A percentile compares a stretch with the other conserved stretches of the same genome.
phyloP scores from a whole-genome alignment of 2,888 invertebrate species.

The Stictocephala bisonia region DNA sequence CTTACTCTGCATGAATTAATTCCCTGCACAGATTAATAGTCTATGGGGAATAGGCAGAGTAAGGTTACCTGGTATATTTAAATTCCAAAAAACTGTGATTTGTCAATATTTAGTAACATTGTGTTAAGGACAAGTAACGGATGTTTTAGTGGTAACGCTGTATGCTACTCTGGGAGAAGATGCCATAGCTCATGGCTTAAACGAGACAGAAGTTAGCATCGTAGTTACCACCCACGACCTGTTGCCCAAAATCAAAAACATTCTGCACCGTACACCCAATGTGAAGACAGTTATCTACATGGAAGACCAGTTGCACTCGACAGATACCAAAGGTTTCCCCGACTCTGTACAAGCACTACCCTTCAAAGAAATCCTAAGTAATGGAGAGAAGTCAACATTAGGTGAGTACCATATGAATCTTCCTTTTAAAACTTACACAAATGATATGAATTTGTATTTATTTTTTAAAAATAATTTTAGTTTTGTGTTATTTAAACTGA shows the following conservation, averaged over 20 bases:
- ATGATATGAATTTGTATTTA: too few relatives aligned
- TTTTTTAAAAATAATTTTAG: too few relatives aligned
- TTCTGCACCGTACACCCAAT: slow-evolving; percentile 76
- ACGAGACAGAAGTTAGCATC: slow-evolving; percentile 94
- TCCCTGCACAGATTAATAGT: too few relatives aligned
- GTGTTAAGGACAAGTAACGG: too few relatives aligned
- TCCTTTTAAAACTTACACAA: too few relatives aligned
- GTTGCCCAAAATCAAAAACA: slow-evolving; percentile 87
- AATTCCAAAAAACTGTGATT: background rate
- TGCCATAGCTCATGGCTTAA: slow-evolving; percentile 95
- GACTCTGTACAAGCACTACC: slow-evolving; percentile 77
- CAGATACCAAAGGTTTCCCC: slow-evolving; percentile 78
- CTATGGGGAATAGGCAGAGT: too few relatives aligned
- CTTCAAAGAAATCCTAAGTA: slow-evolving; percentile 77
- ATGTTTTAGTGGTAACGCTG: slow-evolving; percentile 88
- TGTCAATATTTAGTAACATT: background rate
- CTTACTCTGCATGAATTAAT: too few relatives aligned
- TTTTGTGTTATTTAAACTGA: background rate
- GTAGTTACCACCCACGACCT: slow-evolving; percentile 94
- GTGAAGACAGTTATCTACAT: slow-evolving; percentile 87
- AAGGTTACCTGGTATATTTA: background rate
- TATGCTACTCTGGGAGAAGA: slow-evolving; percentile 98
- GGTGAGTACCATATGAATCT: slow-evolving; percentile 53
- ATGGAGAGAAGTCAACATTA: slow-evolving; percentile 65
- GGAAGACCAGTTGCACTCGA: slow-evolving; percentile 85